These are phyloP conservation scores for Panthera leo DNA, from an alignment of 2,113 vertebrate genomes.

Conservation along the genomic window DNA sequence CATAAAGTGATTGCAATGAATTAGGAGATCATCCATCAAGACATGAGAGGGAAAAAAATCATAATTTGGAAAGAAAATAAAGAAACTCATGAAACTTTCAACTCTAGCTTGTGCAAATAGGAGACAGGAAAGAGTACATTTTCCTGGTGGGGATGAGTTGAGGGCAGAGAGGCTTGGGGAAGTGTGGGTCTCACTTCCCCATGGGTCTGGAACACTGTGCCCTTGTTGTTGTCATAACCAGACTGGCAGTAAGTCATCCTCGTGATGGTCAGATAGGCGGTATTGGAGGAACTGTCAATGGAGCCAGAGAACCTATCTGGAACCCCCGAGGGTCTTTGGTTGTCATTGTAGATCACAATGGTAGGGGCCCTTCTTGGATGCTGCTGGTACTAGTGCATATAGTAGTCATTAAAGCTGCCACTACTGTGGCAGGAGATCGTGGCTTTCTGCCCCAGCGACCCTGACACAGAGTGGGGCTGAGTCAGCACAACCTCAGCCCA, in stretches of 20 bases:
- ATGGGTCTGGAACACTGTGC: rapidly evolving
- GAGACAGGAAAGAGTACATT: neutral
- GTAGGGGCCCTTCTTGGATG: neutral
- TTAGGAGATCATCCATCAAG: neutral
- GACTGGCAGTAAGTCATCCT: slow-evolving; percentile 39
- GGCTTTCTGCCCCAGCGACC: neutral
- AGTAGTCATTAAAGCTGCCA: rapidly evolving
- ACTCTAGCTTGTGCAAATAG: too few species aligned
- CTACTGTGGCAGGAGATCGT: slow-evolving; percentile 11
- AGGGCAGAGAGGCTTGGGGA: neutral
- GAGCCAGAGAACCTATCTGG: neutral
- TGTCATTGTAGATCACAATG: rapidly evolving
- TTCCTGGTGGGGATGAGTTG: neutral
- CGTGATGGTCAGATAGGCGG: neutral
- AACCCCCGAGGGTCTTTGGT: rapidly evolving
- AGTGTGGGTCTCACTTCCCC: slow-evolving; percentile 19
- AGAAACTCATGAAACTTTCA: neutral
- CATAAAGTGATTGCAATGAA: neutral
- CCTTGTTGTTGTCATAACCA: rapidly evolving
- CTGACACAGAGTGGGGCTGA: neutral
- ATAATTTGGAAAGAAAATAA: neutral
- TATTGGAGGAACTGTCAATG: rapidly evolving
- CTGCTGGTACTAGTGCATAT: slow-evolving; percentile 39
- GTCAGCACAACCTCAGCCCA: neutral
- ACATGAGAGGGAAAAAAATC: neutral